Conservation (phyloP, 2,888 invertebrate species). For the Drosophila birchii region DNA sequence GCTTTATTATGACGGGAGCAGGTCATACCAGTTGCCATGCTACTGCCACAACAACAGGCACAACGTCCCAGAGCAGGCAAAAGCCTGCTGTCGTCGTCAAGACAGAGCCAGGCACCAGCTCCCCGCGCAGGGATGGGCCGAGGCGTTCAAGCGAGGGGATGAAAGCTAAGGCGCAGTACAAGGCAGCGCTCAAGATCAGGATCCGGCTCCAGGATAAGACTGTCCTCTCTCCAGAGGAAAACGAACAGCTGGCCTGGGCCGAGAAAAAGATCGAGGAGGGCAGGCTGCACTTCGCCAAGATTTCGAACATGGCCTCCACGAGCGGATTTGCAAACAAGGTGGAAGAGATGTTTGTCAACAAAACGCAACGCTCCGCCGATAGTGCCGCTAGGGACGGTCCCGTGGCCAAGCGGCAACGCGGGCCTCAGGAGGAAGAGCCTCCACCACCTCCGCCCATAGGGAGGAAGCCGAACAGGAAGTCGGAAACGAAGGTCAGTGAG, state of each 20-base stretch:
- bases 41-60: neutral
- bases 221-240: neutral
- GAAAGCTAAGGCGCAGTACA: constrained; percentile 1
- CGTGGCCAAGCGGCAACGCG: neutral
- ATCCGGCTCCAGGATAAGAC: neutral
- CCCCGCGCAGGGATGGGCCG: neutral
- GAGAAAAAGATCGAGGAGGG: neutral
- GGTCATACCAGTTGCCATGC: neutral
- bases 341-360: neutral
- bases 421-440: neutral
- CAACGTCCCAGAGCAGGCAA: neutral
- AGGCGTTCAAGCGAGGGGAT: constrained; percentile 4
- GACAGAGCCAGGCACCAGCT: neutral
- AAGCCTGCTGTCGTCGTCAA: neutral
- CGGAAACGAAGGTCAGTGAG: neutral
- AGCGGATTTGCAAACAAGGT: neutral
- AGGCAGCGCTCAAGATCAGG: neutral
- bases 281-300: neutral
- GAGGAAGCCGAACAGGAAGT: neutral
- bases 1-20: neutral
- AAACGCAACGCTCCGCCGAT: neutral
- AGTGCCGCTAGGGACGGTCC: neutral
- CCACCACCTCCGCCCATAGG: neutral
- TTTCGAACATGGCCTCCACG: constrained; percentile 1
- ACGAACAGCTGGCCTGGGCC: neutral